Base-by-base conservation (phyloP, 1,140 invertebrate genomes). In the Macrocentrus cingulum region DNA sequence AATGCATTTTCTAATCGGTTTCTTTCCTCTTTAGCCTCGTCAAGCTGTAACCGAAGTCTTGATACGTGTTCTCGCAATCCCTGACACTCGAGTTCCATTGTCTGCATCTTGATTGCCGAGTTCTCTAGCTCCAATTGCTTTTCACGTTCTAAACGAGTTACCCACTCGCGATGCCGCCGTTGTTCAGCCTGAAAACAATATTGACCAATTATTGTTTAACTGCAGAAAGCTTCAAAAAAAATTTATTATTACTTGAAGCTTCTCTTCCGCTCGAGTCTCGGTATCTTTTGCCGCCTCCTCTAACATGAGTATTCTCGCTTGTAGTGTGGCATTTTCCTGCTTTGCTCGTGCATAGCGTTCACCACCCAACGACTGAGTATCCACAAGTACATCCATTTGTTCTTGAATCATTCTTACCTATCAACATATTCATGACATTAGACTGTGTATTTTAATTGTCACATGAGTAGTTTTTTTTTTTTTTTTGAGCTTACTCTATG, bases 261-360 rank as follows among this genome's bases (percentile, higher is more conserved):
- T 85, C 66, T 96, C 92, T 62, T 95, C 91, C 53, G 89, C 87
- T 62, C 92, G 84, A 51, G 91, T 80, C 75, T 98, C 94, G 36
- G 91, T 86, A 78, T 97, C 94, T 66, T 93, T 84, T 11, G 94
- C 83, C 68, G 95, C 91, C 75, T 97, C 95, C 71, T 97, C 95
- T 54, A 97, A 82, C 85, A 93, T 92, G 66, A 93, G 87, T 63
- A 96, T 88, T 68, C 94, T 85, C 1, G 91, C 90, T 68, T 92
- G 91, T 11, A 96, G 81, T 36, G 91, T 90, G 0, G 91, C 91
- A 84, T 95, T 95, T 77, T 97, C 92, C 49, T 94, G 89, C 69
- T 94, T 95, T 36, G 88, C 89, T 59, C 91, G 81, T 2, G 88
- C 87, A 67, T 94, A 95, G 48, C 90, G 84, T 75, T 95, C 92